Conservation (phyloP, 2,113 vertebrate species). For the Capreolus pygargus region DNA sequence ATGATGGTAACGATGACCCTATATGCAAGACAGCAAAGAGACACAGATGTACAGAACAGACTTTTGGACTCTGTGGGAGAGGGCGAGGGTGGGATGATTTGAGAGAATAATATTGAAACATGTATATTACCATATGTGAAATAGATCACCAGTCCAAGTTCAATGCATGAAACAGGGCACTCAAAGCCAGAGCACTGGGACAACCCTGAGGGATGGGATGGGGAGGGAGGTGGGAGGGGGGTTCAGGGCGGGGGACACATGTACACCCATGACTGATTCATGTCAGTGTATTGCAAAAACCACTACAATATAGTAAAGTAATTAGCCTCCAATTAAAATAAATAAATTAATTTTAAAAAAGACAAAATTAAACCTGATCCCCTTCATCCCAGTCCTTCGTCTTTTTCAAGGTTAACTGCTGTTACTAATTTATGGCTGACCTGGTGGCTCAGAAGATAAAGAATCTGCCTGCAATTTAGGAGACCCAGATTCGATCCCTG, state of each 20-base stretch:
- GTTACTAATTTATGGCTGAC: background rate
- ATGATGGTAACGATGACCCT: background rate
- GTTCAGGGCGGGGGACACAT: background rate
- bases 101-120: background rate
- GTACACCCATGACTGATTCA: background rate
- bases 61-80: background rate
- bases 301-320: background rate
- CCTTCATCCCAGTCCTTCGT: background rate
- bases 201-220: background rate
- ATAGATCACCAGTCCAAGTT: background rate
- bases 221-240: background rate
- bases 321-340: background rate
- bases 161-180: background rate
- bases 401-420: background rate
- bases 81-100: background rate
- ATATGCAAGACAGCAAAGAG: background rate
- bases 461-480: background rate
- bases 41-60: background rate
- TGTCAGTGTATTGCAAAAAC: background rate
- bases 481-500: background rate
- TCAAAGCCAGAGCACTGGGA: background rate
- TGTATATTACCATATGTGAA: background rate
- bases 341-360: background rate
- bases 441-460: background rate
- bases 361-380: background rate